Evolutionary conservation across 2,113 vertebrate genomes (phyloP), one percentile per base, ranked within the genome.

Genomic region (Microcebus murinus): DNA sequence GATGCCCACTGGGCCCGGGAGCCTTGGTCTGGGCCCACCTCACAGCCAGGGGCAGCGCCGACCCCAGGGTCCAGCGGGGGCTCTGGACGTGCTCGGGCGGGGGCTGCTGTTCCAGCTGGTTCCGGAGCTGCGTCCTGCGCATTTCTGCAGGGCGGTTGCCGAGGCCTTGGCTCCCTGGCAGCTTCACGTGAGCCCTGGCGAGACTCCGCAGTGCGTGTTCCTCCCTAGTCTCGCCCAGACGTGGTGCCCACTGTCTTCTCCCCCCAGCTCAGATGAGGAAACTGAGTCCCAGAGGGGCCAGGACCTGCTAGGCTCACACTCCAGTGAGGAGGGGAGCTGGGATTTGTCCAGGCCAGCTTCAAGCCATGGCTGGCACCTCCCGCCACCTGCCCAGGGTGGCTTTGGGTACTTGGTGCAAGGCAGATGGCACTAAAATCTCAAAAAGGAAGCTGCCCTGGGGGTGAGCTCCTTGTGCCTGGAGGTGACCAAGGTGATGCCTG

Each of bases 1-100:
- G 2, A 3, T 0, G 0, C 31, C 31, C 48, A n/a, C 23, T 15
- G 3, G 1, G 68, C 5, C 29, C 1, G 0, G 13, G 31, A 27
- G 13, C 34, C 2, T 8, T 25, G 29, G 6, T n/a, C 20, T 0
- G 0, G 12, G 21, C 15, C 21, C 42, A 36, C 39, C 21, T 25
- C 1, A 1, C 42, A 86, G 27, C 12, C 42, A 9, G 77, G 12
- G 3, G 17, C 55, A 23, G 68, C 31, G 27, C 20, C 4, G 2
- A 8, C 10, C 9, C 1, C n/a, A 3, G 10, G 67, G 50, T 8
- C 48, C 65, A 1, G 0, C 6, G 12, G 42, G 25, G 85, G 2
- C 11, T 52, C 52, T 8, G 34, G 8, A 23, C 2, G 4, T 10
- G 29, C 55, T 1, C 31, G 13, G 57, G n/a, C 15, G 6, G 48